Percentiles rank a stretch among this genome's conserved stretches.
phyloP scores from a whole-genome alignment of 37 sponge, comb jelly and placozoan species.

The Tethya wilhelma region DNA sequence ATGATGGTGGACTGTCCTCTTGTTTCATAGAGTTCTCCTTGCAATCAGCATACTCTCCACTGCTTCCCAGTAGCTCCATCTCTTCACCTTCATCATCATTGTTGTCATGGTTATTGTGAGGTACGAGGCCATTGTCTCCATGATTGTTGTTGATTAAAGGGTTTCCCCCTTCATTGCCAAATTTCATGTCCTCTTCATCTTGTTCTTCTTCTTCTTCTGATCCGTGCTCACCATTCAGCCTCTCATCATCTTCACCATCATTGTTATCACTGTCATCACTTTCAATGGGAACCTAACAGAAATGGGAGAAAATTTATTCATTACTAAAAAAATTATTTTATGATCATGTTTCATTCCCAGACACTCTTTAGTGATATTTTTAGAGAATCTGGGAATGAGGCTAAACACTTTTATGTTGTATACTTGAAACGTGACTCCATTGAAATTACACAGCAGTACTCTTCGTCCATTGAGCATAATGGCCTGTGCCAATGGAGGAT shows the following conservation, averaged over 20 bases:
- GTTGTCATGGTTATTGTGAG: neutral
- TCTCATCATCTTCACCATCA: conserved; percentile 6
- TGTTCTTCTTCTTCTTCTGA: neutral
- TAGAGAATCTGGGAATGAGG: neutral
- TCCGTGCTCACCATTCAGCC: neutral
- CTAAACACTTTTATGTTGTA: neutral
- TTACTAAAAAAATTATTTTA: neutral
- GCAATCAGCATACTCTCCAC: neutral
- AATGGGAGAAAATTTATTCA: neutral
- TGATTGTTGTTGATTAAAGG: neutral
- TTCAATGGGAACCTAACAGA: conserved; percentile 28
- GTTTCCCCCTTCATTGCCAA: neutral
- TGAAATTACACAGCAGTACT: conserved; percentile 55
- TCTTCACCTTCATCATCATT: neutral
- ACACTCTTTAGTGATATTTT: neutral
- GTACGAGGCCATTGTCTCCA: neutral
- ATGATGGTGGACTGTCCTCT: too few species aligned
- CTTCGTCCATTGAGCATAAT: conserved; percentile 14
- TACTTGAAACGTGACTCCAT: conserved; percentile 60
- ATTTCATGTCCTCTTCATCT: conserved; percentile 22
- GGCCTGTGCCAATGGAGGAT: neutral
- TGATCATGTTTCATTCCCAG: neutral
- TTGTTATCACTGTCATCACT: conserved; percentile 16
- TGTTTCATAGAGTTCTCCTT: neutral
- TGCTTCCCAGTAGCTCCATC: neutral